phyloP scores from a whole-genome alignment of 2,113 vertebrate species.

The Sinocyclocheilus grahami region DNA sequence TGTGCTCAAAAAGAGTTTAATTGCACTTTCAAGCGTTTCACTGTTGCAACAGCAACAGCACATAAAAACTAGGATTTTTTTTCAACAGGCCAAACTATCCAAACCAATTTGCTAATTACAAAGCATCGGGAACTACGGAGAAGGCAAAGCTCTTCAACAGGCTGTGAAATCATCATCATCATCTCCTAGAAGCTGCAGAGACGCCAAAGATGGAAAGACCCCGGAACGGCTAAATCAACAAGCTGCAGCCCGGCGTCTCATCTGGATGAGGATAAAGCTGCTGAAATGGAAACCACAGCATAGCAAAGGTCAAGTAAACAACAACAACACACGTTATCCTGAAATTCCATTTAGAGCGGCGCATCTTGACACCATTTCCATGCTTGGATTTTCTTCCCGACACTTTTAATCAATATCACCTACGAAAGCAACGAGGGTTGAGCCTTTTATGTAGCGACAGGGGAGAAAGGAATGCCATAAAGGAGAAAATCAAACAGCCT shows the following conservation, averaged over 20 bases:
- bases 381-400: slow-evolving; percentile 8
- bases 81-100: not conserved
- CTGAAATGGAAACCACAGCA: slow-evolving; percentile 24
- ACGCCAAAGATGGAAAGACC: not conserved
- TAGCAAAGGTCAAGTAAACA: slow-evolving; percentile 39
- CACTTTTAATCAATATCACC: slow-evolving; percentile 24
- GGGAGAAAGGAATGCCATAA: slow-evolving; percentile 41
- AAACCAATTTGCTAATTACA: not conserved
- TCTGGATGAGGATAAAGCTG: slow-evolving; percentile 29
- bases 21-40: not conserved
- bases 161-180: not conserved
- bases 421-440: slow-evolving; percentile 5
- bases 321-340: slow-evolving; percentile 8
- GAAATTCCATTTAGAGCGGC: slow-evolving; percentile 13
- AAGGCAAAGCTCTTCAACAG: not conserved
- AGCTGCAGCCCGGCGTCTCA: not conserved
- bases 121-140: not conserved
- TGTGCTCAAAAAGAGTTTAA: slow-evolving; percentile 4
- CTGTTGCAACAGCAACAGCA: not conserved
- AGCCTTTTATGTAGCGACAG: slow-evolving; percentile 42
- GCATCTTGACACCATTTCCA: slow-evolving; percentile 22
- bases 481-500: slow-evolving; percentile 42
- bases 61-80: not conserved
- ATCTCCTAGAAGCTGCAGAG: slow-evolving; percentile 11
- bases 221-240: slow-evolving; percentile 3